Conservation (phyloP, 2,797 vertebrate genomes). For the Rhinella marina region DNA sequence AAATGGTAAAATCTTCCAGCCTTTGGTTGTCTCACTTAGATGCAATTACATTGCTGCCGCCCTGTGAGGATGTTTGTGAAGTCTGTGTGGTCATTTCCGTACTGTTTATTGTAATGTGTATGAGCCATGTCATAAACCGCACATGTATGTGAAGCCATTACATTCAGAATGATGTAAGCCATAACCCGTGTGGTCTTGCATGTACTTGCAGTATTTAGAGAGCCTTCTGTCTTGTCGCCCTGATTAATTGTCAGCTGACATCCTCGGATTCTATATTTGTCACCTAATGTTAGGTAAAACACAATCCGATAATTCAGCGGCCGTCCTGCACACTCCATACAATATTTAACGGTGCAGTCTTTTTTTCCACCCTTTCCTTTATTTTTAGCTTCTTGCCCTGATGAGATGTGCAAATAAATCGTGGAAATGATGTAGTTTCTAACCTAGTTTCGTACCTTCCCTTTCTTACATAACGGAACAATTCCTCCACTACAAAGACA, state of each 20-base stretch:
- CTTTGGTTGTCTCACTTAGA: too few species aligned
- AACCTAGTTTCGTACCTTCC: neutral
- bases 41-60: too few species aligned
- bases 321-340: neutral
- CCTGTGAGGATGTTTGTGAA: too few species aligned
- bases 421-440: slow-evolving; percentile 8
- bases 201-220: neutral
- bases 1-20: too few species aligned
- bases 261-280: neutral
- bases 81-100: too few species aligned
- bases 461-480: neutral
- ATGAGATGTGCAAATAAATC: slow-evolving; percentile 5
- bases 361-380: neutral
- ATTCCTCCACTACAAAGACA: neutral
- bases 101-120: too few species aligned
- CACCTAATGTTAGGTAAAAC: neutral
- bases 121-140: too few species aligned
- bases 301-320: neutral
- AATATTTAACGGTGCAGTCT: neutral
- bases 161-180: too few species aligned
- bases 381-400: slow-evolving; percentile 5
- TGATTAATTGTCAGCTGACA: neutral
- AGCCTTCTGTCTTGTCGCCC: neutral
- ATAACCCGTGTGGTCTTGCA: too few species aligned
- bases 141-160: too few species aligned